Conservation (phyloP, 2,797 vertebrate genomes). For the Aplochiton taeniatus region DNA sequence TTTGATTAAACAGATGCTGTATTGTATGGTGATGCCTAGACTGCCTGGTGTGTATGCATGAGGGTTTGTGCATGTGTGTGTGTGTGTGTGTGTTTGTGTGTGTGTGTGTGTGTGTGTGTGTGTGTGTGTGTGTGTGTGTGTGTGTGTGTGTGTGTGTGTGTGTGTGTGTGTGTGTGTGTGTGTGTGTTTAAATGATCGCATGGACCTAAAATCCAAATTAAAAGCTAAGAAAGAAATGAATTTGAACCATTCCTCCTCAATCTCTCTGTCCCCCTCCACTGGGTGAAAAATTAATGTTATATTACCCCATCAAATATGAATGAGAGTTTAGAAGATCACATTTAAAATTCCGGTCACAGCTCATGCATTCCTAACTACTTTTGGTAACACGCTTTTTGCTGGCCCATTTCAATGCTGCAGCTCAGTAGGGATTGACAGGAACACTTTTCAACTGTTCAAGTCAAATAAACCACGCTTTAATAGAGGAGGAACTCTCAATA, state of each 20-base stretch:
- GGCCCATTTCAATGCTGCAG: conserved; percentile 29
- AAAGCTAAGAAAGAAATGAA: conserved; percentile 35
- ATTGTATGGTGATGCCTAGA: background rate
- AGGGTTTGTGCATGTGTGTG: no score
- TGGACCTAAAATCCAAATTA: conserved; percentile 22
- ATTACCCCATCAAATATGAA: conserved; percentile 68
- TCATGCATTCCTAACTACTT: conserved; percentile 46
- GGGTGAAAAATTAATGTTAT: conserved; percentile 63
- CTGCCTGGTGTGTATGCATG: no score
- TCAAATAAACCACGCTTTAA: background rate
- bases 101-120: background rate
- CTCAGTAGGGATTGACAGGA: background rate
- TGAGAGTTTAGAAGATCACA: conserved; percentile 62
- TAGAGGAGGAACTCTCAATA: background rate
- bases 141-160: background rate
- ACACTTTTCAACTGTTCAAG: conserved; percentile 19
- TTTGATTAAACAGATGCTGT: background rate
- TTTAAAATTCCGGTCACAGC: conserved; percentile 59
- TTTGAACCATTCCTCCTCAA: conserved; percentile 11
- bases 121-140: background rate
- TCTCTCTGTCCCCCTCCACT: background rate
- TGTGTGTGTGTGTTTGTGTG: background rate
- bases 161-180: background rate
- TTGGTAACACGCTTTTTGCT: conserved; percentile 11
- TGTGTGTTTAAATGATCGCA: background rate